Base-by-base conservation (phyloP, 1,140 invertebrate species). In the Lamellibrachia luymesi region DNA sequence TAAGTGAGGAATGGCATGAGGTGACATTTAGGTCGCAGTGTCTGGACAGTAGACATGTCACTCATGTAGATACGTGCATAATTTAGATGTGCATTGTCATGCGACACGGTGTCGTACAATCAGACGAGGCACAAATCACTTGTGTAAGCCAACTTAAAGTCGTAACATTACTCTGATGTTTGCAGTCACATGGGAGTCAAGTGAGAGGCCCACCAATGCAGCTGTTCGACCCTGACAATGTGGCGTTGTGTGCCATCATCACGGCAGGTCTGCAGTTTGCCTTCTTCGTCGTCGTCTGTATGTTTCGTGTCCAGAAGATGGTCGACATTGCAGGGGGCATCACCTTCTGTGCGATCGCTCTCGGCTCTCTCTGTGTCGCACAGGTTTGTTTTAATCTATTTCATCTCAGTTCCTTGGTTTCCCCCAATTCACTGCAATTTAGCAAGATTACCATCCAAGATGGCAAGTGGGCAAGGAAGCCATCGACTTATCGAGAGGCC, bases 271-370 rank as follows among this genome's bases (percentile, higher is more conserved):
- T 80, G 64, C 64, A 80, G 64, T 80, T 80, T 17, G 64, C 64
- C 2, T 80, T 80, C 64, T 80, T 80, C 91, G 91, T 51, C 91
- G 91, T 51, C 49, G 49, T 50, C 91, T 51, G 91, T 51, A 50
- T 22, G 49, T 0, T 50, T 51, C 91, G 5, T n/a, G 17, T 91
- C 91, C 91, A 91, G 49, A 91, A 50, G 49, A 13, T 91, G 49
- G 91, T 51, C 91, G 49, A 91, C 91, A 50, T 91, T 51, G 91
- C 91, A 50, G 91, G 91, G 13, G 91, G 91, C 49, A 50, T 91
- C 91, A 91, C 49, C n/a, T 91, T 91, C 91, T 91, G 49, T 50
- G 91, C 91, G 17, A 25, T 91, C n/a, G 91, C 91, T 51, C 49
- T 91, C n/a, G 25, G 13, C 91, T 91, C 91, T 5, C 91, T 91